Percentiles rank a stretch among this genome's conserved stretches.
Conservation (phyloP, 2,888 invertebrate genomes). For the Dorcus hopei region DNA sequence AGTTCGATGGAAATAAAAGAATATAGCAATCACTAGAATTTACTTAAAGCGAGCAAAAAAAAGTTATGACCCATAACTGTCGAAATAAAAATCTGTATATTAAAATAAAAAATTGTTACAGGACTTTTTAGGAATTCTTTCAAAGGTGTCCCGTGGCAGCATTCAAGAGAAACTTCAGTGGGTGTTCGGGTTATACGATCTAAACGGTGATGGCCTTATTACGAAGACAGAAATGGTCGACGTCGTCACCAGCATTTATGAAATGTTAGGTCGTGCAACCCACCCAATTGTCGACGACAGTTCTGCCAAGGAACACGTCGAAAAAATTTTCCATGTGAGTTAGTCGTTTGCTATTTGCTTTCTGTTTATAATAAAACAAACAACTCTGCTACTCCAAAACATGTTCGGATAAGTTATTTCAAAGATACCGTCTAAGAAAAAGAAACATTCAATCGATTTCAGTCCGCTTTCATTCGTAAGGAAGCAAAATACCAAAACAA, state of each 20-base stretch:
- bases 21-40: too few species aligned
- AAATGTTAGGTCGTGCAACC: constrained; percentile 78
- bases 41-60: too few species aligned
- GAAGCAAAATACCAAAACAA: too few species aligned
- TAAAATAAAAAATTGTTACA: constrained; percentile 43
- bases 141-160: constrained; percentile 79
- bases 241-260: constrained; percentile 81
- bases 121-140: constrained; percentile 82
- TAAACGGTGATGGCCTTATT: constrained; percentile 82
- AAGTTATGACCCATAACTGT: too few species aligned
- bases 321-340: constrained; percentile 80
- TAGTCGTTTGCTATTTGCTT: neutral
- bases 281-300: constrained; percentile 68
- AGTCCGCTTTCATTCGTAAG: too few species aligned
- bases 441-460: too few species aligned
- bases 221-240: constrained; percentile 81
- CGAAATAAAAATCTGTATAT: too few species aligned
- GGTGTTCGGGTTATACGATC: constrained; percentile 85
- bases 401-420: too few species aligned
- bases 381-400: too few species aligned
- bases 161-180: constrained; percentile 83
- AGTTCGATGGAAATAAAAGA: too few species aligned
- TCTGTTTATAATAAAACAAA: neutral
- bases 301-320: constrained; percentile 80
- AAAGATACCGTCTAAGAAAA: too few species aligned